Base-by-base conservation (phyloP, 2,797 vertebrate species). In the Philypnodon macrostomus region DNA sequence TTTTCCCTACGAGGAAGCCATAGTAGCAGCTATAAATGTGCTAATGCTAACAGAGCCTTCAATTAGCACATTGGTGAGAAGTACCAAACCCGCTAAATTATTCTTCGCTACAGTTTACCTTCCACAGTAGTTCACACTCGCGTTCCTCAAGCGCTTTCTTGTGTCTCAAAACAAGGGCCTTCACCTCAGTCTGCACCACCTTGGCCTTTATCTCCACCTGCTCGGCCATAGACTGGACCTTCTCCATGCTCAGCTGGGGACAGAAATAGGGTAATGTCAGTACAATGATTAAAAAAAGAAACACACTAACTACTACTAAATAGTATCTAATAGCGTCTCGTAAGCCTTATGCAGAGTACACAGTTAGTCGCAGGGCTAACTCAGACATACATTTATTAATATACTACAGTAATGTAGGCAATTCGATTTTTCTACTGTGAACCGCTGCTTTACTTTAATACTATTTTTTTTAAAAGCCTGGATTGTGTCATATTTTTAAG, bases 171-270 rank as follows among this genome's bases (percentile, higher is more conserved):
- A 96, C 93, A 15, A 97, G 95, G 0, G 94, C 94, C 77, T 98
- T 98, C 61, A 99, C 95, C 84, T 99, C 97, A 0, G 94, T 92
- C 83, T 98, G 96, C 5, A 98, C 93, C 79, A 98, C 91, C 79
- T 99, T 96, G 0, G 95, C 95, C 79, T 98, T 98, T 86, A 97
- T 93, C 84, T 98, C 96, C 51, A 99, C 95, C 80, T 99, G 95
- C 68, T 99, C 97, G 0, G 94, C 95, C 83, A 98, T 93, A 11
- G 96, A 92, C 85, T 98, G 95, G 55, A 94, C 95, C 67, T 98
- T 96, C 68, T 99, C 97, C 67, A 99, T 95, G 79, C 96, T 98
- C 60, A 97, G 87, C 97, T 99, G 79, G 2, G 76, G 68, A 67
- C 2, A 70, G 24, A 58, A 35, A 55, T 58, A 31, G 66, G 44